Evolutionary conservation across 2,888 invertebrate species (phyloP).

Genomic region (Teleogryllus oceanicus): DNA sequence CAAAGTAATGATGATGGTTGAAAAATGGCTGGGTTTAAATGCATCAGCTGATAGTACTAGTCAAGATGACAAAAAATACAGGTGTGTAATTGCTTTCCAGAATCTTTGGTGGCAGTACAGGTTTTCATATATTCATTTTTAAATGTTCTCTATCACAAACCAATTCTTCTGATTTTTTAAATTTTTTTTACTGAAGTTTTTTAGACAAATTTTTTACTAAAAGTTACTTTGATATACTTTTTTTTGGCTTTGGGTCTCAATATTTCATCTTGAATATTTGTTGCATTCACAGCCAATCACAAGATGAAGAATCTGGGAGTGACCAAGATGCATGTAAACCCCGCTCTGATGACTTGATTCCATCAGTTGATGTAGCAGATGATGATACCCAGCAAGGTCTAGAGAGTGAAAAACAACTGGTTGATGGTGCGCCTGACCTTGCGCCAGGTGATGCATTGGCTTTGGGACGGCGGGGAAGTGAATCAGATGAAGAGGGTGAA

Average conservation of each 20-base stretch:
- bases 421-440: conserved; percentile 29
- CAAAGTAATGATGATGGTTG: conserved; percentile 78
- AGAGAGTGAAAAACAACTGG: conserved; percentile 36
- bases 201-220: not conserved
- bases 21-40: conserved; percentile 66
- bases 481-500: conserved; percentile 32
- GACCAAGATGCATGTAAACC: conserved; percentile 30
- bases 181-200: too few species aligned
- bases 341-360: conserved; percentile 29
- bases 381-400: conserved; percentile 31
- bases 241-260: not conserved
- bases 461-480: conserved; percentile 23
- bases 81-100: not conserved
- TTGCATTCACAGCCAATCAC: not conserved
- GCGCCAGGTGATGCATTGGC: not conserved
- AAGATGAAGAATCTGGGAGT: conserved; percentile 34
- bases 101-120: too few species aligned
- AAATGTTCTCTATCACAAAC: not conserved
- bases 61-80: not conserved
- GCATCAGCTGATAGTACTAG: not conserved
- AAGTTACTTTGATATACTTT: conserved; percentile 20
- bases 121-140: too few species aligned
- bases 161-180: not conserved
- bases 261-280: conserved; percentile 21
- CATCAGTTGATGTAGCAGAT: conserved; percentile 32